Evolutionary conservation across 2,113 vertebrate genomes (phyloP), one percentile per base, ranked within the genome.

Genomic region (Mugil cephalus): DNA sequence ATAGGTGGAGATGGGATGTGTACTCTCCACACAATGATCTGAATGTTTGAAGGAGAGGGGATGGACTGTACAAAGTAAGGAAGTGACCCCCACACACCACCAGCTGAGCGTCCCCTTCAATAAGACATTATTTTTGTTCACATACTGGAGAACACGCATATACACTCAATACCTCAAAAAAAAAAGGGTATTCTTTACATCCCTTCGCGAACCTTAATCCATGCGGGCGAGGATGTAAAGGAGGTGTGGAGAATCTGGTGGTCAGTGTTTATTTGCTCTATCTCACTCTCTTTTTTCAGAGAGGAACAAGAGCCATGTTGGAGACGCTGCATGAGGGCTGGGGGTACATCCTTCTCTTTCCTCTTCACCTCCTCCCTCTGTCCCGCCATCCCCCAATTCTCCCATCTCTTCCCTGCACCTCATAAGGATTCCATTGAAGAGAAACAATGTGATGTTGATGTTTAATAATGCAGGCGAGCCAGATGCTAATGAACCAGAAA

Each of bases 261-360:
- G 1, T 78, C 85, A 91, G 65, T 91, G 92, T 91, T 94, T 93
- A 62, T 95, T 94, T 94, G 90, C 89, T 81, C 89, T 91, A 56
- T 75, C 85, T 85, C 8, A 77, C 62, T 92, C 88, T 73, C 74
- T 84, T 83, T 85, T 82, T 76, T 86, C 67, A 70, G 80, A 75
- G 77, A 80, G 89, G 83, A 88, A 84, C 80, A 73, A 80, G 85
- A 90, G 56, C 86, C 79, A 83, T 71, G 80, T 92, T 91, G 86
- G 85, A 85, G 52, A 70, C 83, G 40, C 84, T 73, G 79, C 86
- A 88, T 85, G 87, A 87, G 88, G 90, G 91, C 88, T 88, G 85
- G 86, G 86, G 90, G 86, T 86, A 87, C 74, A 89, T 89, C 87
- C 82, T 79, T 71, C 62, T 74, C 70, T 79, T 79, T 76, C 79